Conservation (phyloP, 2,888 invertebrate genomes). For the Eupithecia subfuscata region DNA sequence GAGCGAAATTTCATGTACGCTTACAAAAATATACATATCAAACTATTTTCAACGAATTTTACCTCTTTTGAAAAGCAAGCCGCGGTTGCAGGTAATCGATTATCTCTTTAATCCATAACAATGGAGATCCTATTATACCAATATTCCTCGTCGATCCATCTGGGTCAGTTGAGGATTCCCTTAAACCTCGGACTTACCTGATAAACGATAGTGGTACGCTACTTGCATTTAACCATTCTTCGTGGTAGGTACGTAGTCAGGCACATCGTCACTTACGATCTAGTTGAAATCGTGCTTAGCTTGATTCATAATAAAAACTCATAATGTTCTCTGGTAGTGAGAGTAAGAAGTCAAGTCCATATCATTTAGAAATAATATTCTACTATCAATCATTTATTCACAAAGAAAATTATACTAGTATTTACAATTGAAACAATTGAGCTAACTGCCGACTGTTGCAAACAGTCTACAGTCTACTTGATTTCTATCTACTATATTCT, state of each 20-base stretch:
- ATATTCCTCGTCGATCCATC: slow-evolving; percentile 8
- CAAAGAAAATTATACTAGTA: too few species aligned
- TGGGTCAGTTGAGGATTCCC: slow-evolving; percentile 21
- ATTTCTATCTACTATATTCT: too few species aligned
- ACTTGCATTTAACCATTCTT: background rate
- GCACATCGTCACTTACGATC: background rate
- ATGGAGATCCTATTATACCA: slow-evolving; percentile 29
- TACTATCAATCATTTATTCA: too few species aligned
- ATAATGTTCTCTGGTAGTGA: too few species aligned
- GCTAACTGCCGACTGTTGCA: too few species aligned
- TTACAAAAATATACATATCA: background rate
- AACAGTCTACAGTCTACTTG: too few species aligned
- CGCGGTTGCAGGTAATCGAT: background rate
- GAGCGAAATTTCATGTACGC: too few species aligned
- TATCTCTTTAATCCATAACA: slow-evolving; percentile 5
- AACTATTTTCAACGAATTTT: background rate
- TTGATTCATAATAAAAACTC: background rate
- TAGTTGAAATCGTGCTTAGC: background rate
- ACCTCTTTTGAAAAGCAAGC: background rate
- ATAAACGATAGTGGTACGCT: background rate
- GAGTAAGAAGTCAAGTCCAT: too few species aligned
- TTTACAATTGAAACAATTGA: too few species aligned
- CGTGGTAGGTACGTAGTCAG: background rate
- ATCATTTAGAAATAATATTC: too few species aligned
- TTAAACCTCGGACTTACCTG: slow-evolving; percentile 4